These are phyloP conservation scores for Aleadryas rufinucha DNA, from an alignment of 2,113 vertebrate species.

Conservation along the genomic window DNA sequence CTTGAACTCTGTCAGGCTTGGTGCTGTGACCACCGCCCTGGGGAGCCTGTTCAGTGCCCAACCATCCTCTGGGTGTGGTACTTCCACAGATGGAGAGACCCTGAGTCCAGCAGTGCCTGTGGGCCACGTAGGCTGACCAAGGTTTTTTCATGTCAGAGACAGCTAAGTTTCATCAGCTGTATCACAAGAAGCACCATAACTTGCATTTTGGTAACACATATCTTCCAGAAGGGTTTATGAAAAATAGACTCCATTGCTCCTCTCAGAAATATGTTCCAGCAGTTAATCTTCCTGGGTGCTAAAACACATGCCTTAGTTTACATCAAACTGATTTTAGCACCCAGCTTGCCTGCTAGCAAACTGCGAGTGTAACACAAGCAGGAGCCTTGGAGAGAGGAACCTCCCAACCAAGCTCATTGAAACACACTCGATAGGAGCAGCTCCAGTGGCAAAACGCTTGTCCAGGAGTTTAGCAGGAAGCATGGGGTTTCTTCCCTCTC, in stretches of 20 bases:
- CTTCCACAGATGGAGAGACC: not conserved
- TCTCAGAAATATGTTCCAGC: not conserved
- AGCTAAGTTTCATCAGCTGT: not conserved
- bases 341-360: not conserved
- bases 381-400: not conserved
- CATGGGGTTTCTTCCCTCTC: not conserved
- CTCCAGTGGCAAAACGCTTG: not conserved
- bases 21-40: not conserved
- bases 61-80: not conserved
- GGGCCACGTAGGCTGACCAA: not conserved
- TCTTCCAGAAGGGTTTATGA: not conserved
- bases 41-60: not conserved
- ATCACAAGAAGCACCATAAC: not conserved
- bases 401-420: not conserved
- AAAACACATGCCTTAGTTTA: not conserved
- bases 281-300: not conserved
- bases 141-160: not conserved
- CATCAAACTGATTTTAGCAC: not conserved
- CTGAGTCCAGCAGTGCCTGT: not conserved
- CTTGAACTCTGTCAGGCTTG: not conserved
- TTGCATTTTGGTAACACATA: not conserved
- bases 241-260: not conserved
- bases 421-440: not conserved
- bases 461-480: not conserved
- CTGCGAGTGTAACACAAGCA: not conserved